Evolutionary conservation across 2,888 invertebrate species (phyloP).

Genomic region (Schizotus pectinicornis): DNA sequence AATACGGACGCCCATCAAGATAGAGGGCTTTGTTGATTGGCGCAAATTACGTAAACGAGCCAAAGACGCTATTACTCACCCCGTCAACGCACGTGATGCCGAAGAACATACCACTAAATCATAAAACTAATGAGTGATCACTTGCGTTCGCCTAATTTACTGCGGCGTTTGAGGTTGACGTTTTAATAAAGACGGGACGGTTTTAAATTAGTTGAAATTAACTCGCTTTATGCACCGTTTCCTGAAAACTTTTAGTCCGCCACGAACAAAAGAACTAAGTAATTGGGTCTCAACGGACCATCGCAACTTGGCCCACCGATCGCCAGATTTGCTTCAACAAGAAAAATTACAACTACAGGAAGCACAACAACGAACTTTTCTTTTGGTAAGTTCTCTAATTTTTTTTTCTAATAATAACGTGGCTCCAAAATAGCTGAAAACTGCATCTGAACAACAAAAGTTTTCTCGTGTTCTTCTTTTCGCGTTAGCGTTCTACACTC

Average conservation of each 20-base stretch:
- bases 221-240: conserved; percentile 32
- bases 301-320: not conserved
- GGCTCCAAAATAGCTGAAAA: too few species aligned
- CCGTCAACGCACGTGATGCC: conserved; percentile 40
- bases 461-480: too few species aligned
- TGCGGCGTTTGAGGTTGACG: conserved; percentile 49
- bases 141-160: conserved; percentile 47
- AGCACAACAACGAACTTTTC: too few species aligned
- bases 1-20: conserved; percentile 51
- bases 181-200: conserved; percentile 45
- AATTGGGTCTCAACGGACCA: not conserved
- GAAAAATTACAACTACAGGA: too few species aligned
- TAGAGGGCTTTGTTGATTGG: conserved; percentile 55
- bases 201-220: conserved; percentile 33
- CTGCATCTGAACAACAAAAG: too few species aligned
- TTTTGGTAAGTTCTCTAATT: too few species aligned
- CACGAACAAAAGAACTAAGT: not conserved
- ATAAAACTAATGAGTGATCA: conserved; percentile 51
- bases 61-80: conserved; percentile 43
- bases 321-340: too few species aligned
- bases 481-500: too few species aligned
- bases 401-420: too few species aligned
- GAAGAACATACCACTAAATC: conserved; percentile 43
- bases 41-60: conserved; percentile 56
- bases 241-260: not conserved